Conservation (phyloP, 2,888 invertebrate species). For the Plagodis dolabraria region DNA sequence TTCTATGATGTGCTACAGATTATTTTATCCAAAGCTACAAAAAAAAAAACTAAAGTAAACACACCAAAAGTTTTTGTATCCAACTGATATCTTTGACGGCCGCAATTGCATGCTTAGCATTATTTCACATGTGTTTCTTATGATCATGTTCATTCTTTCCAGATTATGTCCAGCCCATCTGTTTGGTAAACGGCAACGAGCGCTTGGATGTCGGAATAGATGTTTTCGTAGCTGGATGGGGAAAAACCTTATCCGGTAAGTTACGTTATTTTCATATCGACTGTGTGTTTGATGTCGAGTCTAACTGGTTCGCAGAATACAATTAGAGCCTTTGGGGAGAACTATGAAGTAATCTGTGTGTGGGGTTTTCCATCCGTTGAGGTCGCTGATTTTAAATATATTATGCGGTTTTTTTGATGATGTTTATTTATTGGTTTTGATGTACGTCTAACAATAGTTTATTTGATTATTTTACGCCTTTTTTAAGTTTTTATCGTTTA, state of each 20-base stretch:
- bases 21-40: no score
- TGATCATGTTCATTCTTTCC: slow-evolving; percentile 35
- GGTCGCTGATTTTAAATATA: slow-evolving; percentile 8
- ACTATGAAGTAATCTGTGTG: slow-evolving; percentile 3
- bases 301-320: slow-evolving; percentile 7
- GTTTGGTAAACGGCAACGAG: slow-evolving; percentile 68
- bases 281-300: slow-evolving; percentile 29
- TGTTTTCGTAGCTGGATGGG: slow-evolving; percentile 86
- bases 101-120: no score
- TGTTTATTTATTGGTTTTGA: not conserved
- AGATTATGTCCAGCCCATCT: slow-evolving; percentile 86
- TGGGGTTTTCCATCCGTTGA: slow-evolving; percentile 37
- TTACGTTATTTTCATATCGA: slow-evolving; percentile 54
- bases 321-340: slow-evolving; percentile 8
- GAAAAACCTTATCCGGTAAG: slow-evolving; percentile 82
- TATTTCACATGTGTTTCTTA: not conserved
- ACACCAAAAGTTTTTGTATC: no score
- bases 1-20: no score
- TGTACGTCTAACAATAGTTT: not conserved
- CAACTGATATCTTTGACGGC: not conserved
- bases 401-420: not conserved
- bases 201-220: slow-evolving; percentile 70
- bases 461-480: no score
- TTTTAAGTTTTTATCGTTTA: no score
- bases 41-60: no score